Conservation (phyloP, 2,797 vertebrate species). For the Capromys pilorides region DNA sequence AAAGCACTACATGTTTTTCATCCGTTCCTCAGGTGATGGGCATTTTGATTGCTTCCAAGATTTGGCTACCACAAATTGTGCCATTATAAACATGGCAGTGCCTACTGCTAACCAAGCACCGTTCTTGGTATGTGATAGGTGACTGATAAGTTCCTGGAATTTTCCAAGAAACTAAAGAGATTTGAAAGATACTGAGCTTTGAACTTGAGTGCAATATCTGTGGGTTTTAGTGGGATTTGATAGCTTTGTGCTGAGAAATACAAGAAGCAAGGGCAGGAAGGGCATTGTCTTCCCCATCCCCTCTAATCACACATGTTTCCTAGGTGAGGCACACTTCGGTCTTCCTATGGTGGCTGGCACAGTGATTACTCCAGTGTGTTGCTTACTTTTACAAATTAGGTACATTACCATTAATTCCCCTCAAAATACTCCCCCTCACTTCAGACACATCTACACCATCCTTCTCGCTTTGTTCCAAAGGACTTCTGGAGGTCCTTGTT, state of each 20-base stretch:
- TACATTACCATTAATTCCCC: background rate
- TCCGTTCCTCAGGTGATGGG: too few relatives aligned
- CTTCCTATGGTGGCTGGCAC: background rate
- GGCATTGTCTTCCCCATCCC: background rate
- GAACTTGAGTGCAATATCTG: background rate
- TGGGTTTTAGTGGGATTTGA: background rate
- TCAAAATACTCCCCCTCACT: background rate
- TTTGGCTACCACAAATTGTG: too few relatives aligned
- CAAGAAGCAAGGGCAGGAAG: background rate
- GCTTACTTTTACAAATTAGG: background rate
- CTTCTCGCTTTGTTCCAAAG: background rate
- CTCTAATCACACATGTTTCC: background rate
- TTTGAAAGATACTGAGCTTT: background rate
- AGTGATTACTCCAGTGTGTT: background rate
- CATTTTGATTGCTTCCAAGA: too few relatives aligned
- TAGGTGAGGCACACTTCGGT: background rate
- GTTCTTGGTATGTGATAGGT: background rate
- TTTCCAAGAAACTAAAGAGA: conserved; percentile 42
- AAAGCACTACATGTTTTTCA: too few relatives aligned
- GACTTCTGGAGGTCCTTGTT: background rate
- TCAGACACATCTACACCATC: background rate
- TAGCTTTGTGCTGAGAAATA: background rate
- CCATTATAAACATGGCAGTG: too few relatives aligned
- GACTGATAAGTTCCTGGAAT: background rate
- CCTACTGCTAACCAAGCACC: background rate